A percentile compares a stretch with the other conserved stretches of the same genome.
phyloP scores from a whole-genome alignment of 92 coral and sea anemone genomes.

The Parazoanthus swiftii region DNA sequence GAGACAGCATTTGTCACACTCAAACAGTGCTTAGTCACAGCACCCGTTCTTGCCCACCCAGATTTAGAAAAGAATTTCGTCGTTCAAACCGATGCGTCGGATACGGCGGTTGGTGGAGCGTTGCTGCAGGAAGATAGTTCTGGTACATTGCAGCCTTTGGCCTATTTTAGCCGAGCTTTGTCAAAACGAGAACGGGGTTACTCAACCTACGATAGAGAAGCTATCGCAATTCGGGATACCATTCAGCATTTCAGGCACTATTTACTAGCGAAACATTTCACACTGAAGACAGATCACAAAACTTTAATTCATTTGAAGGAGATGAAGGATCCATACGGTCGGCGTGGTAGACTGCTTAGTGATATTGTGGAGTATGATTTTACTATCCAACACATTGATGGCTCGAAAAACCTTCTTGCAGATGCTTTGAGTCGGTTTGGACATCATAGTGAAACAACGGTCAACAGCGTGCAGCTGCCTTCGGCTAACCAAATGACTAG shows the following conservation, averaged over 20 bases:
- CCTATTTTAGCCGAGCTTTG: conserved; percentile 24
- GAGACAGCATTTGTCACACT: conserved; percentile 25
- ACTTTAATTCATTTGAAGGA: conserved; percentile 19
- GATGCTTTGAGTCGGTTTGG: conserved; percentile 44
- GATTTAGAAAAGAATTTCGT: no score
- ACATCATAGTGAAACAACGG: conserved; percentile 19
- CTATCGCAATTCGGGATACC: conserved; percentile 45
- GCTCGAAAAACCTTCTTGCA: conserved; percentile 36
- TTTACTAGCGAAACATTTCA: neutral
- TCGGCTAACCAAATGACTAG: neutral
- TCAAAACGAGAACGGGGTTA: conserved; percentile 30
- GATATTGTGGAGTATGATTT: conserved; percentile 49
- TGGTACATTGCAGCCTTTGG: conserved; percentile 14
- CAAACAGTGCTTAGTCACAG: conserved; percentile 28
- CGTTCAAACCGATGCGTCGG: no score
- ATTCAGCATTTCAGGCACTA: conserved; percentile 41
- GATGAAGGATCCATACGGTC: conserved; percentile 48
- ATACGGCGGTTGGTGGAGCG: no score
- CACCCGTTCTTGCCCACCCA: conserved; percentile 41
- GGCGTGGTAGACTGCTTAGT: conserved; percentile 48
- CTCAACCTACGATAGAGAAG: conserved; percentile 44
- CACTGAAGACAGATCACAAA: conserved; percentile 36
- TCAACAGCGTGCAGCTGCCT: conserved; percentile 9
- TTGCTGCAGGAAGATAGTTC: no score
- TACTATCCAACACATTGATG: conserved; percentile 43